Evolutionary conservation across 2,797 vertebrate genomes (phyloP).

Genomic region (Sylvilagus floridanus): DNA sequence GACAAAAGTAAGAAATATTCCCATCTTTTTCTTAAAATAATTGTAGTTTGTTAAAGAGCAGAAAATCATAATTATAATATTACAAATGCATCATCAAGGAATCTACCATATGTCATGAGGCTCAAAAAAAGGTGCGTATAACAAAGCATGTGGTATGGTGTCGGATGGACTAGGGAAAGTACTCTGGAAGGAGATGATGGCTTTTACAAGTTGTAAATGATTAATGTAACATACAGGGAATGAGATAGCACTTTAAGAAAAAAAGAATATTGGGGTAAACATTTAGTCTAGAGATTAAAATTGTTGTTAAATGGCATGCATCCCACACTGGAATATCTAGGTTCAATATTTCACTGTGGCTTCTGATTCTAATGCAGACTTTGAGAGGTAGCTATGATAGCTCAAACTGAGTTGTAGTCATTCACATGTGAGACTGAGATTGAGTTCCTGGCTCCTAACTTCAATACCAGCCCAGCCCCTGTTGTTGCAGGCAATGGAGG

Average conservation of each 20-base stretch:
- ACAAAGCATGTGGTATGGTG: background rate
- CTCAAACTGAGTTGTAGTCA: too few species aligned
- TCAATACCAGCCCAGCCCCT: too few species aligned
- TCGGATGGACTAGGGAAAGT: background rate
- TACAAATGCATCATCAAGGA: background rate
- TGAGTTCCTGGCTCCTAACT: too few species aligned
- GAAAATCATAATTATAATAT: background rate
- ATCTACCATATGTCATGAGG: background rate
- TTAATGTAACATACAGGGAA: background rate
- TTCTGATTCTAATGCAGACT: too few species aligned
- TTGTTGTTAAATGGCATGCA: too few species aligned
- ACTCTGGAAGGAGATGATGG: background rate
- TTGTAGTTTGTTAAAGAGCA: background rate
- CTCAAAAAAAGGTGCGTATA: background rate
- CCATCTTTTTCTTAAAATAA: background rate
- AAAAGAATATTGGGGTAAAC: too few species aligned
- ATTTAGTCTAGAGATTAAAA: too few species aligned
- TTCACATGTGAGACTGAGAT: too few species aligned
- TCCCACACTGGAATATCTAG: too few species aligned
- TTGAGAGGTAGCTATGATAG: too few species aligned
- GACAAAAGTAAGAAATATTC: background rate
- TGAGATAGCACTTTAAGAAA: background rate
- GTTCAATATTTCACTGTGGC: too few species aligned
- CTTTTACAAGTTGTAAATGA: background rate
- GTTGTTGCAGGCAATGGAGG: too few species aligned